Percentiles rank a stretch among this genome's conserved stretches.
Conservation (phyloP, 2,113 vertebrate species). For the Lophius piscatorius region DNA sequence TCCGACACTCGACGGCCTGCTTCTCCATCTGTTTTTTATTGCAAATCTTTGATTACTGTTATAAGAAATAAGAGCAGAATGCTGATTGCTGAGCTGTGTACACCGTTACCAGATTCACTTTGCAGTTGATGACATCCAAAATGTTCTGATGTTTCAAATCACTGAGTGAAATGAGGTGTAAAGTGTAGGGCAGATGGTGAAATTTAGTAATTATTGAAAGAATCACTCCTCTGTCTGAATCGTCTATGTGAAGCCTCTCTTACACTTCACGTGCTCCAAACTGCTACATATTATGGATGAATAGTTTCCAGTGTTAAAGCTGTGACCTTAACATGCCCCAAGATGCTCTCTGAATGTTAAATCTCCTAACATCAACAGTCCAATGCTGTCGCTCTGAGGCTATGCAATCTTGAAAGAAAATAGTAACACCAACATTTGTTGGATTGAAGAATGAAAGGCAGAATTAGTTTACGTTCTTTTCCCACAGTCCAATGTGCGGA, state of each 20-base stretch:
- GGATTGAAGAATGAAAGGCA: background rate
- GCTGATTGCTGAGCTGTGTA: constrained; percentile 1
- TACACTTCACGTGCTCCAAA: constrained; percentile 4
- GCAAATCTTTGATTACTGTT: too few species aligned
- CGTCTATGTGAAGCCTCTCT: background rate
- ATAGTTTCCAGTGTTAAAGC: constrained; percentile 48
- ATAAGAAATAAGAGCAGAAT: too few species aligned
- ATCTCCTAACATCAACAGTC: constrained; percentile 9
- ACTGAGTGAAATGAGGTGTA: constrained; percentile 3
- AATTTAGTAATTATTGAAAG: constrained; percentile 35
- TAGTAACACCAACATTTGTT: background rate
- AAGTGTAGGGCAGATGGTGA: too few species aligned
- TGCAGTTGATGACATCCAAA: constrained; percentile 2
- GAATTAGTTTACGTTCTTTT: too few species aligned
- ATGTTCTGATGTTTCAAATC: constrained; percentile 8
- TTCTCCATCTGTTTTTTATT: too few species aligned
- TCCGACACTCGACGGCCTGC: too few species aligned
- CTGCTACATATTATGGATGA: constrained; percentile 42
- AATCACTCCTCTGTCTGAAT: background rate
- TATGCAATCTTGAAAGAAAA: background rate
- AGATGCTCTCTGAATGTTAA: constrained; percentile 52
- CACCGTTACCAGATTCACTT: constrained; percentile 3
- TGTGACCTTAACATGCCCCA: constrained; percentile 32
- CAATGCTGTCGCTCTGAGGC: background rate
- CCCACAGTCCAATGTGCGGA: too few species aligned